Conservation (phyloP, 2,113 vertebrate species). For the Camelus bactrianus region DNA sequence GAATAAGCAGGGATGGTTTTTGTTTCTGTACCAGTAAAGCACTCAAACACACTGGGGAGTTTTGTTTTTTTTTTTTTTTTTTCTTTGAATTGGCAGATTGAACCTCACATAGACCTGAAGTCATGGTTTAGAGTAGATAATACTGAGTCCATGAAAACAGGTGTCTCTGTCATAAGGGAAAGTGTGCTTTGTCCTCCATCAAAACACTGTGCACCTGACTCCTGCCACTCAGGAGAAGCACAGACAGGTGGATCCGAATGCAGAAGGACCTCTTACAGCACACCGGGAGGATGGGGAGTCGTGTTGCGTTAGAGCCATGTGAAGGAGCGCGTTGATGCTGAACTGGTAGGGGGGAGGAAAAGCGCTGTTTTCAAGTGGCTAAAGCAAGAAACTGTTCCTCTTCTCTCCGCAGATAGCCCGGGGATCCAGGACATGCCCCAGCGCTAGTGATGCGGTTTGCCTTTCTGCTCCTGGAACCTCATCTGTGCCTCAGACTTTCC, state of each 20-base stretch:
- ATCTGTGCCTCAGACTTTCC: conserved; percentile 80
- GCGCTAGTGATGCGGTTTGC: conserved; percentile 80
- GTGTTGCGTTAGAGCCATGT: neutral
- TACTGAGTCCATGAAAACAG: conserved; percentile 77
- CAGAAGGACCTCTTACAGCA: neutral
- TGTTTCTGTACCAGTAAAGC: neutral
- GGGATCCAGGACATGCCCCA: conserved; percentile 82
- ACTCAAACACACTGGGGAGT: neutral
- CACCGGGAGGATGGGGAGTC: neutral
- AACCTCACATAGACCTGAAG: conserved; percentile 77
- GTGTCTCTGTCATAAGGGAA: conserved; percentile 76
- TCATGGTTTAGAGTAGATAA: conserved; percentile 79
- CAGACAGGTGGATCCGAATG: neutral
- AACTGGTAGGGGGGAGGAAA: neutral
- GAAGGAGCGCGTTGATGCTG: neutral
- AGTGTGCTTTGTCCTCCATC: conserved; percentile 48
- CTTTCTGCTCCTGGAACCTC: conserved; percentile 83
- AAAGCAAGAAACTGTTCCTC: conserved; percentile 69
- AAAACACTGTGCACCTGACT: neutral
- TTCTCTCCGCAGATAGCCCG: conserved; percentile 83
- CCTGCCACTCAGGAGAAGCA: neutral
- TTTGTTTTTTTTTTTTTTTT: fast-evolving
- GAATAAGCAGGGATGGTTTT: conserved; percentile 43
- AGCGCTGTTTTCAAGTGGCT: conserved; percentile 16
- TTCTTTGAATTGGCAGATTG: conserved; percentile 39